Evolutionary conservation across 2,797 vertebrate genomes (phyloP).

Genomic region (Micropoecilia bifurca): DNA sequence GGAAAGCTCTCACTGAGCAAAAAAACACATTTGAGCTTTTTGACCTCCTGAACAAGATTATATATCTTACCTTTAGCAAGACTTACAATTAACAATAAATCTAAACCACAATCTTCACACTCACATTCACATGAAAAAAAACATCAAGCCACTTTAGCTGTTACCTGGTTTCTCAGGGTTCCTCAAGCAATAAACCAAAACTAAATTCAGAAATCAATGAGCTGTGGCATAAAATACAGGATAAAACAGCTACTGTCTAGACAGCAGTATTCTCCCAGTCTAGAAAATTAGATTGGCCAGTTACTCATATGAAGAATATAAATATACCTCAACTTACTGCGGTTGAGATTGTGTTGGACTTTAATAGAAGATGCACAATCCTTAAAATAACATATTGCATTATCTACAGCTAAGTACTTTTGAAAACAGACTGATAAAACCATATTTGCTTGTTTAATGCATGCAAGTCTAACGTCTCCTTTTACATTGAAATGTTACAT

Average conservation of each 20-base stretch:
- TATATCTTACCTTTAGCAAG: not conserved
- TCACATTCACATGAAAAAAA: not conserved
- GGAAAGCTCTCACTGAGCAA: too few species aligned
- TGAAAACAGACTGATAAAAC: not conserved
- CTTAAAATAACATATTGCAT: not conserved
- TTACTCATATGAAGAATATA: not conserved
- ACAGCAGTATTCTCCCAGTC: not conserved
- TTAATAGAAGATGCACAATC: not conserved
- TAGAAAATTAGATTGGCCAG: not conserved
- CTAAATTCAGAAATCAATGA: slow-evolving; percentile 1
- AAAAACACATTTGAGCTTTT: too few species aligned
- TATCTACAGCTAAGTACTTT: not conserved
- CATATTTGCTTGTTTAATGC: not conserved
- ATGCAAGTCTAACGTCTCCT: too few species aligned
- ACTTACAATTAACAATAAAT: not conserved
- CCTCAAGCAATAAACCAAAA: not conserved
- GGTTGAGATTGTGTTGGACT: not conserved
- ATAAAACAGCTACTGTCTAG: not conserved
- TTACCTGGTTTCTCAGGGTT: not conserved
- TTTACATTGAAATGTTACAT: not conserved
- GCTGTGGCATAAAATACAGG: not conserved
- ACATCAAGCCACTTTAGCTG: not conserved
- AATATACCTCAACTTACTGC: not conserved
- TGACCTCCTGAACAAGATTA: too few species aligned
- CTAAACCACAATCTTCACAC: not conserved